Evolutionary conservation across 2,797 vertebrate species (phyloP).

Genomic region (Bryconaethiops microstoma): DNA sequence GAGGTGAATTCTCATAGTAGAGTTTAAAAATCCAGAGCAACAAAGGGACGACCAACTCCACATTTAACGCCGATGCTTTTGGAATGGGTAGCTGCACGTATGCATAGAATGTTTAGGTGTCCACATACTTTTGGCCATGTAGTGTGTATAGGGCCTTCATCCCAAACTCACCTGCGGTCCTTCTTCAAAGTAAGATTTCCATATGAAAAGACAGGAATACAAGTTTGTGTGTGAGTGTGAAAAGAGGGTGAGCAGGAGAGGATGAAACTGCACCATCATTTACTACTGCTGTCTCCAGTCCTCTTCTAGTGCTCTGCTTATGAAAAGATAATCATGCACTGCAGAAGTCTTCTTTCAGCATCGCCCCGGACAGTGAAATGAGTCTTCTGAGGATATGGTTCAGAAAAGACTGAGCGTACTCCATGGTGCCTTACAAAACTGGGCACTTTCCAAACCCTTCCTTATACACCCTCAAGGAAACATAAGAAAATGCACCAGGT

Average conservation of each 20-base stretch:
- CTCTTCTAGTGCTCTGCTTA: conserved; percentile 25
- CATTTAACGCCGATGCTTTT: no score
- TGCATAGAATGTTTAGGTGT: neutral
- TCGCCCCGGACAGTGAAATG: conserved; percentile 24
- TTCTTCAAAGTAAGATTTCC: neutral
- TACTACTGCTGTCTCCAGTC: conserved; percentile 24
- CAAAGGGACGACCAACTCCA: no score
- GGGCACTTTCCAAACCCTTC: neutral
- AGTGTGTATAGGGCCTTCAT: neutral
- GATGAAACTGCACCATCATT: conserved; percentile 15
- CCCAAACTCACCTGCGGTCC: neutral
- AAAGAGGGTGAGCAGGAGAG: neutral
- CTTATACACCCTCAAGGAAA: neutral
- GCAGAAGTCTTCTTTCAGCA: conserved; percentile 12
- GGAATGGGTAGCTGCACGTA: no score
- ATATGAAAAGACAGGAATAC: neutral
- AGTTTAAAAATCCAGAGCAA: no score
- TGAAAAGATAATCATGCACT: conserved; percentile 40
- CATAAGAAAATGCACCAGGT: no score
- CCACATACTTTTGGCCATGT: neutral
- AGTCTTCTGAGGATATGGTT: neutral
- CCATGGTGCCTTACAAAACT: neutral
- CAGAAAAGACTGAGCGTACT: neutral
- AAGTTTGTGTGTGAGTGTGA: neutral
- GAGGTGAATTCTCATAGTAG: no score